Percentiles rank a stretch among this genome's conserved stretches.
These are phyloP conservation scores for Spilarctia lutea DNA, from an alignment of 2,888 invertebrate species.

Conservation along the genomic window DNA sequence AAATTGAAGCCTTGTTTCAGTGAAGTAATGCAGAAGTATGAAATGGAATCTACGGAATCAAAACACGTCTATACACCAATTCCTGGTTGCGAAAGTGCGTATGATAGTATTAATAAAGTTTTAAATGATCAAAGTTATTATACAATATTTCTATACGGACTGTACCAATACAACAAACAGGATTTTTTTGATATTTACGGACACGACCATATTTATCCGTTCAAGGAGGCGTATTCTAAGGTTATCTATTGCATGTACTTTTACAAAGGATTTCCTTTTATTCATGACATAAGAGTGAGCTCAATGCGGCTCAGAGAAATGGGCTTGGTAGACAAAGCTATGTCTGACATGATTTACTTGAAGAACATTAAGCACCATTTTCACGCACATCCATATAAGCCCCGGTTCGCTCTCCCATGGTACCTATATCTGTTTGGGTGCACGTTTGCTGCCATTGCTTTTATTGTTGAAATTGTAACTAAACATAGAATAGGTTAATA, in stretches of 20 bases:
- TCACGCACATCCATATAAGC: conserved; percentile 21
- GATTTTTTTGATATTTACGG: conserved; percentile 58
- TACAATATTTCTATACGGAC: conserved; percentile 52
- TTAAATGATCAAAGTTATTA: conserved; percentile 53
- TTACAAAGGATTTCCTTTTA: conserved; percentile 70
- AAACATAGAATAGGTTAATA: conserved; percentile 11
- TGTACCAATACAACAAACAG: conserved; percentile 57
- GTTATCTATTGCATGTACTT: conserved; percentile 65
- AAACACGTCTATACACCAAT: conserved; percentile 6
- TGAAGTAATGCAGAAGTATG: conserved; percentile 41
- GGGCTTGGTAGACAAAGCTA: conserved; percentile 56
- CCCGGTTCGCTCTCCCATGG: conserved; percentile 59
- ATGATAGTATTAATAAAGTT: conserved; percentile 58
- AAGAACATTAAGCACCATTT: conserved; percentile 39
- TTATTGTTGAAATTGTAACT: conserved; percentile 48
- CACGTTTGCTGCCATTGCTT: conserved; percentile 43
- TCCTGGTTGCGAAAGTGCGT: conserved; percentile 35
- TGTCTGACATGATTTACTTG: conserved; percentile 42
- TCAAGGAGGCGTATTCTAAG: conserved; percentile 56
- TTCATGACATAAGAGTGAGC: conserved; percentile 44
- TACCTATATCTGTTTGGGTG: conserved; percentile 53
- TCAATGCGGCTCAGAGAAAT: conserved; percentile 61
- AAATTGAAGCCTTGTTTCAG: conserved; percentile 30
- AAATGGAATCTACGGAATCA: conserved; percentile 33
- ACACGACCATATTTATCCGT: conserved; percentile 39